Conservation (phyloP, 2,113 vertebrate species). For the Tonatia bakeri region DNA sequence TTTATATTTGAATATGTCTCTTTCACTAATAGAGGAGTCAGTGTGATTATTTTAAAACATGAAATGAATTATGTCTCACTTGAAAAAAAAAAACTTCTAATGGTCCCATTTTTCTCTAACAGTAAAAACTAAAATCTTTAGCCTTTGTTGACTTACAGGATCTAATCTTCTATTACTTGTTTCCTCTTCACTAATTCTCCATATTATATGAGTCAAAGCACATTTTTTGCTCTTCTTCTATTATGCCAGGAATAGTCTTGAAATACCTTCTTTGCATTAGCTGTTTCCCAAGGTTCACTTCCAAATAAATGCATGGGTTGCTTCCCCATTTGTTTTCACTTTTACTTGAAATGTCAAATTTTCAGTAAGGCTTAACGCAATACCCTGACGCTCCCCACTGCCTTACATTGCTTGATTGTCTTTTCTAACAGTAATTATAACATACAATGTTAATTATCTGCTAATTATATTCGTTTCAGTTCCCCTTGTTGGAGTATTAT, state of each 20-base stretch:
- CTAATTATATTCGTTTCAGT: not conserved
- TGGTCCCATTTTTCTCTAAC: not conserved
- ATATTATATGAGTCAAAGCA: not conserved
- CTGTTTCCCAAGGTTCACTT: not conserved
- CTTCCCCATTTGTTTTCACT: not conserved
- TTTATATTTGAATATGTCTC: not conserved
- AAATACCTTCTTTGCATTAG: not conserved
- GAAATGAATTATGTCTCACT: not conserved
- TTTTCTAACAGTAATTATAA: not conserved
- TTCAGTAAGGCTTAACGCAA: not conserved
- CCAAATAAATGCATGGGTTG: not conserved
- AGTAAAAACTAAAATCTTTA: not conserved
- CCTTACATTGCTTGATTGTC: not conserved
- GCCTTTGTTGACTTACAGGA: not conserved
- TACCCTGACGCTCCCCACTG: rapidly evolving
- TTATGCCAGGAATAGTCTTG: not conserved
- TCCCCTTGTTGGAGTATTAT: not conserved
- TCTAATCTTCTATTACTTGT: not conserved
- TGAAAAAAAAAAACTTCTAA: not conserved
- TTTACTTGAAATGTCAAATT: not conserved
- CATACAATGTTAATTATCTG: not conserved
- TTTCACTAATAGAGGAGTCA: not conserved
- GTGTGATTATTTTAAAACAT: not conserved
- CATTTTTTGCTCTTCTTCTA: not conserved
- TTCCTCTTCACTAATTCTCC: not conserved